Evolutionary conservation across 2,888 invertebrate genomes (phyloP).

Genomic region (Limnephilus rhombicus): DNA sequence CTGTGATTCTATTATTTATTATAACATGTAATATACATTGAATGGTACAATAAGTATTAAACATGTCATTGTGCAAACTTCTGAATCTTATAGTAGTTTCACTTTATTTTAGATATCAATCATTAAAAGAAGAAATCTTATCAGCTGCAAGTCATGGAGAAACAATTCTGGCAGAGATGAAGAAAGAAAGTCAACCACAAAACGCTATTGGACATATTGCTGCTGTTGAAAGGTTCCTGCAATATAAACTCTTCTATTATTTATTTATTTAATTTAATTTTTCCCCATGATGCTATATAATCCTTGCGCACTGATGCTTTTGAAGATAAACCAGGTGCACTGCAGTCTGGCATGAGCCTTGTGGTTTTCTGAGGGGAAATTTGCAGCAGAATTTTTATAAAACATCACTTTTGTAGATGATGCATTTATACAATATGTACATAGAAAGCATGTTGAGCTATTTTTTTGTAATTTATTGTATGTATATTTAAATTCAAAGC

Average conservation of each 20-base stretch:
- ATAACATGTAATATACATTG: background rate
- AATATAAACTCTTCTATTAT: background rate
- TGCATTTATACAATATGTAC: background rate
- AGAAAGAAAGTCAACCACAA: conserved; percentile 83
- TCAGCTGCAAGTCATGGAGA: conserved; percentile 94
- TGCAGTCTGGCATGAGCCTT: conserved; percentile 50
- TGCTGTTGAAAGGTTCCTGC: conserved; percentile 89
- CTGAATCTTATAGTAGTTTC: background rate
- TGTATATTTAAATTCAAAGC: no score
- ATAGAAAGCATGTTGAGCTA: background rate
- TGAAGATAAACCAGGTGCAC: conserved; percentile 56
- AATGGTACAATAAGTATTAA: background rate
- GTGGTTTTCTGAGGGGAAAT: conserved; percentile 55
- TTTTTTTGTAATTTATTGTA: background rate
- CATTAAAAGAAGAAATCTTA: conserved; percentile 90
- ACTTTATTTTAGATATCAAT: conserved; percentile 77
- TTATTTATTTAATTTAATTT: conserved; percentile 18
- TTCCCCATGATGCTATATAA: conserved; percentile 55
- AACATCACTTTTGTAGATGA: background rate
- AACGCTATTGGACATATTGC: conserved; percentile 91
- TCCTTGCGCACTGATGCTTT: conserved; percentile 65
- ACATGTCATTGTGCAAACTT: background rate
- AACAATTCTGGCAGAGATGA: conserved; percentile 86
- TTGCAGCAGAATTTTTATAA: background rate
- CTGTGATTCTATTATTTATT: conserved; percentile 66